Evolutionary conservation across 64 coral and sea anemone genomes (phyloP), one percentile per base, ranked within the genome.

Genomic region (Montipora foliosa): DNA sequence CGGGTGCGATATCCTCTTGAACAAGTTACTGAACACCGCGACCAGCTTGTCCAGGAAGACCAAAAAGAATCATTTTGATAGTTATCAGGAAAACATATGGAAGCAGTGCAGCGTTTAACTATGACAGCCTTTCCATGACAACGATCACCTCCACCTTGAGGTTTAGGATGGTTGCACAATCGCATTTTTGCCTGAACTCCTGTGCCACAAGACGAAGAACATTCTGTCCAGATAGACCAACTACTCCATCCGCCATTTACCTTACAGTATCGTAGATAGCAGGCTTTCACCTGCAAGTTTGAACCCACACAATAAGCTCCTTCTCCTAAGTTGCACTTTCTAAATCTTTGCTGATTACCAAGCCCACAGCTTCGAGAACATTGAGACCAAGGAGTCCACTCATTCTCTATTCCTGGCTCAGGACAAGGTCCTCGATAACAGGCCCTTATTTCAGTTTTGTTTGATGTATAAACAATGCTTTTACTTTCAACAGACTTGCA

Each of bases 141-240:
- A 25, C 58, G 69, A 15, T 71, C 25, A 17, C 69, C 92, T 37
- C 77, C 77, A 51, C 29, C 47, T 85, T 90, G 55, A 5, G 87
- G 88, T 58, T 82, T 91, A 10, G 93, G 88, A 16, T 85, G 88
- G 73, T 71, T 58, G 50, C 96, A 98, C 16, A 78, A 77, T 52
- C 96, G 89, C 29, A 90, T 77, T 81, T 80, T 91, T 78, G 81
- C 58, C 83, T 95, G 79, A 29, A 95, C 69, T 47, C 96, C 96
- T 84, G n/a, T 84, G 29, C 89, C 96, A 89, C 96, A 98, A 24
- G 75, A 72, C 11, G 55, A 79, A 57, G 96, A 88, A n/a, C 96
- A 98, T 52, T 16, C 71, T 24, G 93, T 95, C 96, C 96, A 98
- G 15, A 92, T 95, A 78, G 93, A 92, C 96, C 96, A 98, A 4